A percentile compares a stretch with the other conserved stretches of the same genome.
Evolutionary conservation across 2,888 invertebrate species (phyloP).

Genomic region (Zygaena filipendulae): DNA sequence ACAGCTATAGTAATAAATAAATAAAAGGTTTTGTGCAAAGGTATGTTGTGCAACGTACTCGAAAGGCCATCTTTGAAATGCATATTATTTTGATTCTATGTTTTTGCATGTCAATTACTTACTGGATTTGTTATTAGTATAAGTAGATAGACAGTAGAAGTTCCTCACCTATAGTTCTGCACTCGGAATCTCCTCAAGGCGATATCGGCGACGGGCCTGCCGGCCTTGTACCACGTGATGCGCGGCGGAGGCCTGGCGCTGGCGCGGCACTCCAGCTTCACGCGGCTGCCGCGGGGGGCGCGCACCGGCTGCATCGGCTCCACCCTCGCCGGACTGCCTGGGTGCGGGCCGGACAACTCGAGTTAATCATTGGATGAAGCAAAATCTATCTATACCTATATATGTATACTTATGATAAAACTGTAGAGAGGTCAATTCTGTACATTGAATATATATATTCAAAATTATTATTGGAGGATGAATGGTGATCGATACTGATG

Average conservation of each 20-base stretch:
- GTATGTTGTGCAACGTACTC: too few relatives aligned
- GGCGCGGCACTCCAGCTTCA: constrained; percentile 79
- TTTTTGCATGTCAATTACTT: too few relatives aligned
- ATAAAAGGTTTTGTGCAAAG: too few relatives aligned
- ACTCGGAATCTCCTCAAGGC: constrained; percentile 69
- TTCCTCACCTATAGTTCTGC: constrained; percentile 71
- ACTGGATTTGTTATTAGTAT: too few relatives aligned
- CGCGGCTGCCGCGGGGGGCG: constrained; percentile 57
- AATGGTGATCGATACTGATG: too few relatives aligned
- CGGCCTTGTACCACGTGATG: constrained; percentile 85
- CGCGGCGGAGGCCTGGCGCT: constrained; percentile 83
- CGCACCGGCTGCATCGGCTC: constrained; percentile 51
- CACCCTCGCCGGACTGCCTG: constrained; percentile 56
- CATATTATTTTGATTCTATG: too few relatives aligned
- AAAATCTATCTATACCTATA: neutral
- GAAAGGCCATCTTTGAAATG: too few relatives aligned
- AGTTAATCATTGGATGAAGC: neutral
- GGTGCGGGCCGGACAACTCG: constrained; percentile 11
- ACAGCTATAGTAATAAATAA: too few relatives aligned
- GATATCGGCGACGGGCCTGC: constrained; percentile 71
- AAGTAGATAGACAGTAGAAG: constrained; percentile 9
- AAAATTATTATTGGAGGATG: too few relatives aligned
- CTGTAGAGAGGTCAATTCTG: too few relatives aligned
- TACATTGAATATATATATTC: too few relatives aligned
- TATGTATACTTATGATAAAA: too few relatives aligned